Evolutionary conservation across 2,797 vertebrate species (phyloP).

Genomic region (Myotis findleyi): DNA sequence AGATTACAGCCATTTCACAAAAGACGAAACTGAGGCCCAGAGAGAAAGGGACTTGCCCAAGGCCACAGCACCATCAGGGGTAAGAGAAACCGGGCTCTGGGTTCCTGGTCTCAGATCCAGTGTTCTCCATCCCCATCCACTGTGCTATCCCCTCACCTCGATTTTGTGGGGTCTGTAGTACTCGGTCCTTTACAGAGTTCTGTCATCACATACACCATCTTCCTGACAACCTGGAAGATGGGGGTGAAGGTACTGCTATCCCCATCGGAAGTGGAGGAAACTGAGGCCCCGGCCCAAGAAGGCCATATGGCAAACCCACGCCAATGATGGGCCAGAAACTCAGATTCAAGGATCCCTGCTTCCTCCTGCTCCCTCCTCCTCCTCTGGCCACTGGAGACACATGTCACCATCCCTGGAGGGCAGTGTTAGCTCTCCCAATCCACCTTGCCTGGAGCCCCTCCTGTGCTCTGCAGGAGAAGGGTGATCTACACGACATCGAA

Average conservation of each 20-base stretch:
- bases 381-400: no score
- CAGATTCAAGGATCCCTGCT: background rate
- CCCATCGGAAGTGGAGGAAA: background rate
- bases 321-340: background rate
- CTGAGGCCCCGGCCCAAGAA: background rate
- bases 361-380: background rate
- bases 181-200: background rate
- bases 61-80: background rate
- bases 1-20: background rate
- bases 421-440: background rate
- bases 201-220: accelerated
- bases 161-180: background rate
- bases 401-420: accelerated
- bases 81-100: background rate
- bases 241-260: background rate
- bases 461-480: background rate
- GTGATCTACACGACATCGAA: background rate
- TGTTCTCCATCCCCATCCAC: no score
- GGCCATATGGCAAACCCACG: background rate
- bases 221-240: background rate
- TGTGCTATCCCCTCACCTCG: background rate
- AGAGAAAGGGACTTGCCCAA: background rate
- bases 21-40: background rate
- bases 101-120: background rate
- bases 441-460: background rate